Conservation (phyloP, 2,888 invertebrate species). For the Lithophane leautieri region DNA sequence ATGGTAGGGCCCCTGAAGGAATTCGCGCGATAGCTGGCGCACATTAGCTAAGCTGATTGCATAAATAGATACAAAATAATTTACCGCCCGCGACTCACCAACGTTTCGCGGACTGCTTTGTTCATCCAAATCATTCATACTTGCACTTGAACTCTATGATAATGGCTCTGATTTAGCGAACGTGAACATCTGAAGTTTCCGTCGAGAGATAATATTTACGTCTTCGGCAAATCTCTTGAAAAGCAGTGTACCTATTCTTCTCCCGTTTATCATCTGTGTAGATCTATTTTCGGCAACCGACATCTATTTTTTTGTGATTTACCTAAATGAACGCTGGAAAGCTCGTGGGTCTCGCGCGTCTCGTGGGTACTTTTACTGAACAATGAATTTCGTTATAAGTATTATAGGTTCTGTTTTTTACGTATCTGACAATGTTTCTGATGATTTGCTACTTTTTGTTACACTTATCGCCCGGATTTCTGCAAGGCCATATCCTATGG, state of each 20-base stretch:
- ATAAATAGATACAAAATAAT: constrained; percentile 60
- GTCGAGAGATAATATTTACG: background rate
- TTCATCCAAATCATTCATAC: constrained; percentile 57
- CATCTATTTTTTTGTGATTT: constrained; percentile 37
- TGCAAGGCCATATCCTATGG: background rate
- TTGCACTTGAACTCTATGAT: constrained; percentile 36
- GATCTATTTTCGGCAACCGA: constrained; percentile 39
- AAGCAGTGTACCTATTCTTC: background rate
- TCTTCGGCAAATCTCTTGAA: background rate
- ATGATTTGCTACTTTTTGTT: constrained; percentile 6
- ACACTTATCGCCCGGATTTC: too few species aligned
- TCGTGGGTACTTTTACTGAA: background rate
- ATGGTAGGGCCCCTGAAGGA: too few species aligned
- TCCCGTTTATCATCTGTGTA: constrained; percentile 8
- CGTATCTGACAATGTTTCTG: too few species aligned
- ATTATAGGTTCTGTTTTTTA: background rate
- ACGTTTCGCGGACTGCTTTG: constrained; percentile 17
- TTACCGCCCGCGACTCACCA: constrained; percentile 11
- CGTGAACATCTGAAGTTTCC: background rate
- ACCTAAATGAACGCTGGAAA: constrained; percentile 27
- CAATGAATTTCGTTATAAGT: background rate
- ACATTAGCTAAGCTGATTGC: constrained; percentile 45
- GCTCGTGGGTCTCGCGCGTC: too few species aligned
- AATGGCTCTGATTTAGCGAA: constrained; percentile 14
- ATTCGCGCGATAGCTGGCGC: constrained; percentile 49